phyloP scores from a whole-genome alignment of 2,113 vertebrate genomes.

The Capreolus pygargus region DNA sequence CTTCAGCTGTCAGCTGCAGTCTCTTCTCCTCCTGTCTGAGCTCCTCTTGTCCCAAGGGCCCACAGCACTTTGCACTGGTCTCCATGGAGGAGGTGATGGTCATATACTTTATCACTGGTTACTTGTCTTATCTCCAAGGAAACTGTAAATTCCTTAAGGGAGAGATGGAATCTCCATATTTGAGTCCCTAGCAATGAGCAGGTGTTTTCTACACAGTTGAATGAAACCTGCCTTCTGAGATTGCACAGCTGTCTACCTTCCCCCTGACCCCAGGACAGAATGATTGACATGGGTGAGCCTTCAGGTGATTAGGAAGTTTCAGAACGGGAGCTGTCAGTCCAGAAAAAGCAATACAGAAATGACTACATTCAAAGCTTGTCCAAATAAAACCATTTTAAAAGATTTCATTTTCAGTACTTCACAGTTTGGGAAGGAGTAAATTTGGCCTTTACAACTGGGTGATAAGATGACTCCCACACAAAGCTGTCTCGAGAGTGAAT shows the following conservation, averaged over 20 bases:
- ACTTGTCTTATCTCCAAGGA: neutral
- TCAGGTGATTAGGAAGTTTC: neutral
- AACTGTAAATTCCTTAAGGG: neutral
- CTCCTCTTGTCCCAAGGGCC: neutral
- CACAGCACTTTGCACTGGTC: neutral
- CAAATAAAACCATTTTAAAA: neutral
- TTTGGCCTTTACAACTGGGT: neutral
- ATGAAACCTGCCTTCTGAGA: neutral
- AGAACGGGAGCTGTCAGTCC: neutral
- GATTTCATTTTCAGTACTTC: neutral
- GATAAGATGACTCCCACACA: neutral
- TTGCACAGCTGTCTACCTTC: neutral
- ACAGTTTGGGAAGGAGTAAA: neutral
- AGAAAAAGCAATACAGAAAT: neutral
- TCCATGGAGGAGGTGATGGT: neutral
- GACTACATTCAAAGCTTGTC: neutral
- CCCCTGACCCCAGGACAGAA: accelerated
- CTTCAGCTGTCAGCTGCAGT: neutral
- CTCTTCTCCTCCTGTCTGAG: neutral
- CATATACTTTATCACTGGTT: neutral
- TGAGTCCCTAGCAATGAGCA: neutral
- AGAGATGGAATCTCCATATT: neutral
- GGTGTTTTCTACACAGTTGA: neutral
- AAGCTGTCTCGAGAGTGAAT: neutral
- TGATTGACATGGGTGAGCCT: neutral